A percentile compares a stretch with the other conserved stretches of the same genome.
Evolutionary conservation across 2,113 vertebrate genomes (phyloP).

Genomic region (Heteronetta atricapilla): DNA sequence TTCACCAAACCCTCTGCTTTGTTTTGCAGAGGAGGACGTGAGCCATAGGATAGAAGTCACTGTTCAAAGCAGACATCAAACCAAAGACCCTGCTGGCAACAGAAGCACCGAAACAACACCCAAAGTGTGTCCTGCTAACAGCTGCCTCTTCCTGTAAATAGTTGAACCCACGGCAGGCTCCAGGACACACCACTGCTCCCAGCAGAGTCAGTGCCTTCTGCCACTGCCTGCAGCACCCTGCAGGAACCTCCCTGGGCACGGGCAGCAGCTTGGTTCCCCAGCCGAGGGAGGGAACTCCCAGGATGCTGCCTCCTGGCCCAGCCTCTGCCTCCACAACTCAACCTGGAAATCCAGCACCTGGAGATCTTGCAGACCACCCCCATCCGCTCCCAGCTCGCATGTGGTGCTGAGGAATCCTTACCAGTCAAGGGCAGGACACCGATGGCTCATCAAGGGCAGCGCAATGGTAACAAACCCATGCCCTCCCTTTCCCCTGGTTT

Average conservation of each 20-base stretch:
- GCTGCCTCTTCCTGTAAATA: constrained; percentile 1
- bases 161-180: not conserved
- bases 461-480: constrained; percentile 4
- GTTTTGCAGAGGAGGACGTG: not conserved
- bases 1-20: fast-evolving
- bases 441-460: constrained; percentile 56
- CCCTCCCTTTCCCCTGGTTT: constrained; percentile 52
- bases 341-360: not conserved
- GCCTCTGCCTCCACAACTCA: not conserved
- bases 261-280: not conserved
- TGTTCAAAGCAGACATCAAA: not conserved
- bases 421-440: not conserved
- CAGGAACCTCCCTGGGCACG: not conserved
- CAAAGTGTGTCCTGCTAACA: not conserved
- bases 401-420: not conserved
- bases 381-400: not conserved
- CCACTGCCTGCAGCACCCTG: not conserved
- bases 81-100: not conserved
- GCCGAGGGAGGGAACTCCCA: not conserved
- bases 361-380: not conserved
- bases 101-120: not conserved
- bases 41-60: not conserved
- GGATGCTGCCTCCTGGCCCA: not conserved
- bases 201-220: not conserved
- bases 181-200: not conserved